Evolutionary conservation across 2,113 vertebrate genomes (phyloP), one percentile per base, ranked within the genome.

Genomic region (Campylorhamphus procurvoides): DNA sequence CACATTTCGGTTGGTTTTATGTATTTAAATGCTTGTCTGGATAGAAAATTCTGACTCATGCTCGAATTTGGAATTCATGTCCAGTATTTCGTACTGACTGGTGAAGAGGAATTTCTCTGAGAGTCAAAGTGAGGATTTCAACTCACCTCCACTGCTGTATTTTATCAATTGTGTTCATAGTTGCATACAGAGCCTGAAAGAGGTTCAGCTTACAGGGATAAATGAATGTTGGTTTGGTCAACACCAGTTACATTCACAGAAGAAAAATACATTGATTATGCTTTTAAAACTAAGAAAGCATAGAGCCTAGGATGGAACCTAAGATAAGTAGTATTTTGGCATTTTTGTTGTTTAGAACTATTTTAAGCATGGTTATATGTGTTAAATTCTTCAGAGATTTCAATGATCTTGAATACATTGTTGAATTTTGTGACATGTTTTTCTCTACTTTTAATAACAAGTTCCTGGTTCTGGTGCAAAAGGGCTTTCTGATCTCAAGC

Each of bases 1-100:
- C 95, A 99, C 99, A 3, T 99, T 99, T 97, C 98, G 98, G 99
- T 99, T 58, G 67, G 96, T 53, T 97, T 84, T 89, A 31, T 33
- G 40, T 53, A 40, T 68, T 64, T 69, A 50, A 58, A 50, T 81
- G 25, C 18, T 87, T 73, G n/a, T 66, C 46, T 53, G 39, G 37
- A 64, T 66, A 77, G 14, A 55, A 64, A 73, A 40, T 76, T 59
- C 35, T 53, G 18, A 62, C 64, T 76, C 15, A 39, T n/a, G 52
- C 44, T 59, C 22, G 77, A 18, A 14, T 64, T 39, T 59, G 50
- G 37, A 84, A 60, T 62, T 60, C 18, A 40, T 39, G 49, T 14
- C 37, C 29, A 69, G 27, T 13, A 10, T 68, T 56, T 82, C 31
- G 13, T 39, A 33, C 40, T 42, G 40, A 72, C 18, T 55, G 46